Base-by-base conservation (phyloP, 35 echinoderm and acorn worm species). In the Stichopus chloronotus region DNA sequence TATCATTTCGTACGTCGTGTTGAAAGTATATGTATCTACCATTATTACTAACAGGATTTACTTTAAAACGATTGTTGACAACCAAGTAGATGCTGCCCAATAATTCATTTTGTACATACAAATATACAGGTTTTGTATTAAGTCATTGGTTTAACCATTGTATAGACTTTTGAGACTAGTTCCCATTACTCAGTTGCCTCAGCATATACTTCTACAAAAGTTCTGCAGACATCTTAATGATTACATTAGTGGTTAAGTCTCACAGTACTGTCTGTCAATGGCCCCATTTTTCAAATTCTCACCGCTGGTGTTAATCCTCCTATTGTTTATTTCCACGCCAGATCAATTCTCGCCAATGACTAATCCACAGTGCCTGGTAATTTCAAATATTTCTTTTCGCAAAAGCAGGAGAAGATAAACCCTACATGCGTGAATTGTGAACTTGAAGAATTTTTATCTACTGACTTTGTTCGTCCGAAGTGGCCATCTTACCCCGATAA, bases 401-500 rank as follows among this genome's bases (percentile, higher is more conserved):
- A 55, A 8, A 83, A 43, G 55, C 43, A 83, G n/a, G 24, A n/a
- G 17, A 55, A 83, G 80, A 83, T 83, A 83, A 83, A 83, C 25
- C 53, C 19, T 83, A 52, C 80, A 83, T 83, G 80, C 80, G n/a
- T 83, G 80, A 55, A 83, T 83, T 52, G 55, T 83, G 80, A 43
- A 43, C 30, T 43, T 43, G 30, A 83, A 83, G 80, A 55, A 83
- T 83, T 83, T 83, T 83, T 55, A 83, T 83, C 55, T 52, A 52
- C 12, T 8, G 80, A 55, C 80, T 83, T 83, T 83, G 43, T 83
- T n/a, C 80, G 43, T 55, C 80, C 80, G 80, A 83, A 83, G 80
- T 55, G 80, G 80, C 80, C 80, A 83, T 83, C 80, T 83, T 55
- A 52, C 80, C 55, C 80, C 25, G 80, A 83, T 83, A 83, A 83